These are phyloP conservation scores for Rapana venosa DNA, from an alignment of 2,888 invertebrate species.

Conservation along the genomic window DNA sequence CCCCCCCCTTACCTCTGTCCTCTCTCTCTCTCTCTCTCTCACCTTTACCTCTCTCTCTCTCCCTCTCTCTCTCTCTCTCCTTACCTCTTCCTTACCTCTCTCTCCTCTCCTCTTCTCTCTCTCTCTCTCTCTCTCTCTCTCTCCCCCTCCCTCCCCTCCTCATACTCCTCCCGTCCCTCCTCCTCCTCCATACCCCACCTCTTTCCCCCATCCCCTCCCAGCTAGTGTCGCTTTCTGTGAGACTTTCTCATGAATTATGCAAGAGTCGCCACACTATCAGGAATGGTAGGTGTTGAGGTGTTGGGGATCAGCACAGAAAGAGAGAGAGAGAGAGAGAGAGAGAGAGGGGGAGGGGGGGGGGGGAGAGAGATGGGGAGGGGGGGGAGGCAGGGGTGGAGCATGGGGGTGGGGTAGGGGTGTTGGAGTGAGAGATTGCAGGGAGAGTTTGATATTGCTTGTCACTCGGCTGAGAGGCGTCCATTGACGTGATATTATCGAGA, in stretches of 20 bases:
- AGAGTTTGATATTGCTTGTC: constrained; percentile 9
- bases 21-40: background rate
- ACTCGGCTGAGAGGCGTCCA: background rate
- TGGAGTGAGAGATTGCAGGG: background rate
- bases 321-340: background rate
- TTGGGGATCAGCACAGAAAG: background rate
- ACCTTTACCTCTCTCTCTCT: background rate
- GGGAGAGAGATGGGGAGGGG: no score
- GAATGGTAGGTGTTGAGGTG: background rate
- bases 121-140: background rate
- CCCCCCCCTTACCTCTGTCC: background rate
- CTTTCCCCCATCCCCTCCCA: background rate
- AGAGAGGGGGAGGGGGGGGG: background rate
- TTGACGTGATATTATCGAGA: background rate
- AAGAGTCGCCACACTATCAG: background rate
- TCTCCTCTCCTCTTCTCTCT: background rate
- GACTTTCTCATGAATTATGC: constrained; percentile 18
- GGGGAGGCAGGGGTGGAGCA: no score
- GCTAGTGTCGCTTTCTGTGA: no score
- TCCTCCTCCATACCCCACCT: background rate
- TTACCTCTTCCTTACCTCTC: background rate
- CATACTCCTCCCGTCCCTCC: background rate
- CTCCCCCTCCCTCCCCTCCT: no score
- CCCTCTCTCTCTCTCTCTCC: background rate
- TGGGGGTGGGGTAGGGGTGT: no score